These are phyloP conservation scores for Hapalemur alaotrensis DNA, from an alignment of 2,797 vertebrate species.

Conservation along the genomic window DNA sequence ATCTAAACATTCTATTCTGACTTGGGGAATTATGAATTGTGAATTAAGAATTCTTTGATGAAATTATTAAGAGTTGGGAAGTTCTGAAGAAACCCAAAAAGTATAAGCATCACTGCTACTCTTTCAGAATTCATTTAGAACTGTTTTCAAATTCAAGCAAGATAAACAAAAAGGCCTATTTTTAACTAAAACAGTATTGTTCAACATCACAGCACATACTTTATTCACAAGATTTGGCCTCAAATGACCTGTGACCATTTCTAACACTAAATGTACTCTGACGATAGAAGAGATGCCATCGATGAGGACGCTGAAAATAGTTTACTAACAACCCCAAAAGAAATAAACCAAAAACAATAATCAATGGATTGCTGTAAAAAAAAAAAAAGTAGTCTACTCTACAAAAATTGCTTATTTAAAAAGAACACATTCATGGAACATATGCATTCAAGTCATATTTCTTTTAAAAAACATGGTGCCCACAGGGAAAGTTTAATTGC, in stretches of 20 bases:
- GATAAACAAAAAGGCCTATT: background rate
- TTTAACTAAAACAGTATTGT: background rate
- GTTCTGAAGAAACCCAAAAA: background rate
- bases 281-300: background rate
- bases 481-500: background rate
- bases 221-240: background rate
- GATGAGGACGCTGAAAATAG: constrained; percentile 18
- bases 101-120: background rate
- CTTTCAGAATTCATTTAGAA: background rate
- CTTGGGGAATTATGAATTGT: background rate
- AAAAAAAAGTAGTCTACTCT: background rate
- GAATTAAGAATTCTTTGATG: background rate
- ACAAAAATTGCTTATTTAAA: background rate
- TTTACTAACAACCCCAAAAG: constrained; percentile 1
- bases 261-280: background rate
- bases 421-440: background rate
- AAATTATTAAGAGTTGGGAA: background rate
- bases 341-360: constrained; percentile 26
- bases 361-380: background rate
- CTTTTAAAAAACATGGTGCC: background rate
- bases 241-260: background rate
- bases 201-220: background rate
- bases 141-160: constrained; percentile 18
- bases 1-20: background rate
- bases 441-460: background rate